Conservation (phyloP, 2,113 vertebrate genomes). For the Vulpes ferrilata region DNA sequence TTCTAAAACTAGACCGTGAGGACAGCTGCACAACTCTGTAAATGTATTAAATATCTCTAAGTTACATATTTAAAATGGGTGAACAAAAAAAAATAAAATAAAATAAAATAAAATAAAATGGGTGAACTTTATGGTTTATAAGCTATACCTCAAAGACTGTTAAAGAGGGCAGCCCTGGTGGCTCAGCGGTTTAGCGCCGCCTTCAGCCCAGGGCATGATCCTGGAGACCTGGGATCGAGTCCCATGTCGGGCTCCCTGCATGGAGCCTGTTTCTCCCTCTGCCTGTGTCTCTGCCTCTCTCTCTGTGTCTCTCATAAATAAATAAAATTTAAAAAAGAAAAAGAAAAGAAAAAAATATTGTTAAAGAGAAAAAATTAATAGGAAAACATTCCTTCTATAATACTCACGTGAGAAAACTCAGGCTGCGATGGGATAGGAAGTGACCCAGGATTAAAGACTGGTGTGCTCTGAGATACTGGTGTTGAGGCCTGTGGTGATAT, state of each 20-base stretch:
- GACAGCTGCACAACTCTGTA: neutral
- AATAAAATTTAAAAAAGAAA: neutral
- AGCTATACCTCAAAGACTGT: neutral
- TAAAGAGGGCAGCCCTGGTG: too few species aligned
- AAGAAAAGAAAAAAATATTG: neutral
- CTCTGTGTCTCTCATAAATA: too few species aligned
- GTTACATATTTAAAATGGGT: neutral
- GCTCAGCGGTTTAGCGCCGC: too few species aligned
- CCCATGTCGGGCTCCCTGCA: too few species aligned
- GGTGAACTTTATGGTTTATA: neutral
- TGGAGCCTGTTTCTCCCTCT: too few species aligned
- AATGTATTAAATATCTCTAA: conserved; percentile 13
- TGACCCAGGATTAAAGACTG: conserved; percentile 87
- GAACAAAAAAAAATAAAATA: neutral
- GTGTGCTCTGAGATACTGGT: conserved; percentile 91
- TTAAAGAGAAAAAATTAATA: neutral
- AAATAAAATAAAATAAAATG: neutral
- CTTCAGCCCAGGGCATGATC: too few species aligned
- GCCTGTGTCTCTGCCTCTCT: too few species aligned
- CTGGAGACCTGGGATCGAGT: too few species aligned
- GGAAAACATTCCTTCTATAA: neutral
- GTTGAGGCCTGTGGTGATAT: conserved; percentile 89
- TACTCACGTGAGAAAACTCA: conserved; percentile 95
- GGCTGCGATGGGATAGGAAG: conserved; percentile 94
- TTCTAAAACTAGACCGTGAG: neutral